phyloP scores from a whole-genome alignment of 2,113 vertebrate species.

The Dunckerocampus dactyliophorus region DNA sequence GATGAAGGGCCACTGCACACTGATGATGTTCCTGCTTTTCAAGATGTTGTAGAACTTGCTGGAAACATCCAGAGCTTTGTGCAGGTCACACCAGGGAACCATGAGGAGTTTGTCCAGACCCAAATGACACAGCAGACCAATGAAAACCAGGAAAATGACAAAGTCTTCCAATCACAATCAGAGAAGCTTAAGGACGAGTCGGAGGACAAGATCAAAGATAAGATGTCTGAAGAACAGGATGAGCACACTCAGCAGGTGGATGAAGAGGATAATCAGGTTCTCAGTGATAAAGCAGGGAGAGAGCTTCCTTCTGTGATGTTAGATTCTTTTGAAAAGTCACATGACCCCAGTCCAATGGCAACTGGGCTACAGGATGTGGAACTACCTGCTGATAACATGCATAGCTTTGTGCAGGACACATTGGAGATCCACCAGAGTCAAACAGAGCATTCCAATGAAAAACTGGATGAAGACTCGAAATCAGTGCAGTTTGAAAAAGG shows the following conservation, averaged over 20 bases:
- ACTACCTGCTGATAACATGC: background rate
- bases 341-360: constrained; percentile 19
- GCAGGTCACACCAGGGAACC: too few species aligned
- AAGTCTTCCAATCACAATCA: background rate
- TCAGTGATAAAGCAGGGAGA: background rate
- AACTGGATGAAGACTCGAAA: constrained; percentile 31
- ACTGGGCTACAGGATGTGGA: constrained; percentile 39
- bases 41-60: too few species aligned
- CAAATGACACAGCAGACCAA: background rate
- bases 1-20: too few species aligned
- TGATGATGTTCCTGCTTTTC: too few species aligned
- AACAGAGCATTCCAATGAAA: background rate
- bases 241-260: background rate
- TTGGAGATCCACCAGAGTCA: too few species aligned
- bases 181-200: constrained; percentile 2
- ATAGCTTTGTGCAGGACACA: too few species aligned
- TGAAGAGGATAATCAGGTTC: background rate
- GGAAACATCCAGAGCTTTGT: too few species aligned
- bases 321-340: background rate
- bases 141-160: constrained; percentile 31
- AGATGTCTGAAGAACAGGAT: background rate
- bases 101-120: too few species aligned
- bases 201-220: background rate
- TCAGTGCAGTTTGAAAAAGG: background rate
- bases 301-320: background rate